Base-by-base conservation (phyloP, 2,113 vertebrate species). In the Corvus hawaiiensis region DNA sequence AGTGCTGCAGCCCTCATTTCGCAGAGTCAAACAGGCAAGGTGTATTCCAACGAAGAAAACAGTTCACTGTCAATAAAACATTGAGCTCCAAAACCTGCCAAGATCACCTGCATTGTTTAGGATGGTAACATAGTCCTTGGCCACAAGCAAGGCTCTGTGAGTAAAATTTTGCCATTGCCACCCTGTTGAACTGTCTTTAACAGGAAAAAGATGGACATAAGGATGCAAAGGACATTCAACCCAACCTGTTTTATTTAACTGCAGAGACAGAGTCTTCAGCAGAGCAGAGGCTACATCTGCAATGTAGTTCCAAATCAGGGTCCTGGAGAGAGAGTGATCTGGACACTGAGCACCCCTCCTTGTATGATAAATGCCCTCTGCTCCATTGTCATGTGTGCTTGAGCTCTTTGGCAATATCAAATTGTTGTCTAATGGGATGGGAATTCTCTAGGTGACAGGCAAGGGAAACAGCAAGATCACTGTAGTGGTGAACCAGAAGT, bases 311-410 rank as follows among this genome's bases (percentile, higher is more conserved):
- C 81, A 69, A 43, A 11, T 10, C 30, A 44, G 41, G 59, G 11
- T 74, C 18, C 15, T 17, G 58, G 61, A 93, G 14, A 54, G 1
- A 22, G 19, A 27, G 23, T 37, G 6, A n/a, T 51, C 7, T 63
- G 49, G 54, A 86, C 32, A 20, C 37, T 27, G 46, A 92, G n/a
- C 4, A 28, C 6, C 8, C 18, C 10, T 3, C 3, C 24, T 46
- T n/a, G 17, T 15, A 2, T 9, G 7, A 43, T 15, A 62, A 92
- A 39, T 27, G 21, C 17, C 7, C 26, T 79, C 37, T 85, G 44
- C 43, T 43, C 20, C 24, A 9, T 4, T 5, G 10, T 10, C 59
- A 33, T 0, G 0, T 62, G 32, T 15, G 20, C 32, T 26, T 10
- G 24, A 94, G 37, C 35, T 52, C 27, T 54, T 76, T 72, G 68